phyloP scores from a whole-genome alignment of 1,140 invertebrate genomes.

The Drosophila tropicalis region DNA sequence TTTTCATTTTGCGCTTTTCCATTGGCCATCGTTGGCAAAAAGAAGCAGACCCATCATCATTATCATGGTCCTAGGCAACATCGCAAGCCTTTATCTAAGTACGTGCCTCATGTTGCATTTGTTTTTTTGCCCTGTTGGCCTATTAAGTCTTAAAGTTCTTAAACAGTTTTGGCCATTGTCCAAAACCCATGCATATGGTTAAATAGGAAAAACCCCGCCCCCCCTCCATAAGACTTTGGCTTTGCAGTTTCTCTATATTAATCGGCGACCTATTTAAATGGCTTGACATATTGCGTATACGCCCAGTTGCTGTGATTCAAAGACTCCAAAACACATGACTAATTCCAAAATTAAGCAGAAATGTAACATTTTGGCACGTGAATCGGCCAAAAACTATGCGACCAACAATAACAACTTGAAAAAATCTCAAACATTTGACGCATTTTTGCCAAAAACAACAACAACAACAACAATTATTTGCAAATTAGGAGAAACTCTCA shows the following conservation, averaged over 20 bases:
- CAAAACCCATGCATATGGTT: constrained; percentile 45
- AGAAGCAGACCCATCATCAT: constrained; percentile 1
- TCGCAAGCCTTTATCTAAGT: constrained; percentile 18
- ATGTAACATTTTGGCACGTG: constrained; percentile 64
- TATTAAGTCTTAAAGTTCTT: constrained; percentile 74
- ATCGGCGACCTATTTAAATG: constrained; percentile 63
- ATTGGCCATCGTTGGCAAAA: constrained; percentile 8
- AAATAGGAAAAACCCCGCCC: constrained; percentile 55
- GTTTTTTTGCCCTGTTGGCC: constrained; percentile 80
- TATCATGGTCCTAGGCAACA: neutral
- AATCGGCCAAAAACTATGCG: constrained; percentile 64
- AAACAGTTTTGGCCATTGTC: constrained; percentile 43
- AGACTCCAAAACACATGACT: constrained; percentile 45
- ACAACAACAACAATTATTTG: constrained; percentile 61
- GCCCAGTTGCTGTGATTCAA: constrained; percentile 58
- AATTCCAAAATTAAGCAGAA: constrained; percentile 52
- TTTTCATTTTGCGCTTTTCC: constrained; percentile 81
- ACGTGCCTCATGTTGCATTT: constrained; percentile 46
- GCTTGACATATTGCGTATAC: constrained; percentile 63
- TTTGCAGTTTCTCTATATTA: neutral
- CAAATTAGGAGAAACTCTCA: constrained; percentile 79
- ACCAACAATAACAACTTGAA: constrained; percentile 21
- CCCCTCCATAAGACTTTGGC: constrained; percentile 23
- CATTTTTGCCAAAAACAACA: constrained; percentile 26
- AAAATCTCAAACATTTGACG: constrained; percentile 41